Conservation (phyloP, 2,888 invertebrate species). For the Eupithecia dodoneata region DNA sequence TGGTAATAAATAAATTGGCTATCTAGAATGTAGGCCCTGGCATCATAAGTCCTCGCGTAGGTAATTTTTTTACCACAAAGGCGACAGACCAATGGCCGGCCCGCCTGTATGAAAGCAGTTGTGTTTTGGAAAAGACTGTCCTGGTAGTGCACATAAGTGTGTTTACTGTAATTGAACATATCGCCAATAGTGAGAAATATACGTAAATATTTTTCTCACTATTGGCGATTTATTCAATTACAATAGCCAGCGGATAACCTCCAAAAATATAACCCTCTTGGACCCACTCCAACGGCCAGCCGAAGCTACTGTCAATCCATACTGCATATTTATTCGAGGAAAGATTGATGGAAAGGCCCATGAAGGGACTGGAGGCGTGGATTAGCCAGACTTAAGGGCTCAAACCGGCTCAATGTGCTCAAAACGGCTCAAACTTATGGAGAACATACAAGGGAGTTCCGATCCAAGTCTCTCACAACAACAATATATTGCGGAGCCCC, state of each 20-base stretch:
- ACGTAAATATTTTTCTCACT: background rate
- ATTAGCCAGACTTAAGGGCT: slow-evolving; percentile 68
- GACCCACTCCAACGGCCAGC: slow-evolving; percentile 16
- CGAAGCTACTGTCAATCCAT: slow-evolving; percentile 33
- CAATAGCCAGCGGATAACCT: background rate
- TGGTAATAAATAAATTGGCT: background rate
- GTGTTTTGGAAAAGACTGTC: background rate
- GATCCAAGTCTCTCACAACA: background rate
- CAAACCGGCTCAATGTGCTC: slow-evolving; percentile 49
- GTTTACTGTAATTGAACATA: too few species aligned
- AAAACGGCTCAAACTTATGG: slow-evolving; percentile 69
- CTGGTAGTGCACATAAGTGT: background rate
- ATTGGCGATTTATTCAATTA: background rate
- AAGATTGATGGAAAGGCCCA: slow-evolving; percentile 45
- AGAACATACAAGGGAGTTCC: background rate
- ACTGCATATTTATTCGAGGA: slow-evolving; percentile 41
- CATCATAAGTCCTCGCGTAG: too few species aligned
- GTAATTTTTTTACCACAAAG: background rate
- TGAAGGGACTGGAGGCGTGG: slow-evolving; percentile 54
- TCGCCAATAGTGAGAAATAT: too few species aligned
- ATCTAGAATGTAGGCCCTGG: background rate
- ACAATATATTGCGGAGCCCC: background rate
- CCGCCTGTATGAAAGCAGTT: background rate
- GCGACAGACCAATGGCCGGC: background rate
- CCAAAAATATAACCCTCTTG: slow-evolving; percentile 17